Conservation (phyloP, 2,888 invertebrate genomes). For the Drosophila infuscata region DNA sequence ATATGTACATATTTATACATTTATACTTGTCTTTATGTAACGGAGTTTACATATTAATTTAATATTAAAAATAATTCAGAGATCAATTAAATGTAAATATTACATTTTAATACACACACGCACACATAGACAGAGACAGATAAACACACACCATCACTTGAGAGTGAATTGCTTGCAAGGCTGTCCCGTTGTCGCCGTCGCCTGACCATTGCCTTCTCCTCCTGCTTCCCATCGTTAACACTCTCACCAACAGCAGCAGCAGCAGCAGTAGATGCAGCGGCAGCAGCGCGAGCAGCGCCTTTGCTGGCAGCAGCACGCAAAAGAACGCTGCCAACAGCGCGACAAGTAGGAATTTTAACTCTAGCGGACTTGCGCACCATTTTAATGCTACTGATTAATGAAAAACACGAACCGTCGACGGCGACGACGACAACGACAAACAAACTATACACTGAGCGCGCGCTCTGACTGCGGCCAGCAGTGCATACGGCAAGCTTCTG, state of each 20-base stretch:
- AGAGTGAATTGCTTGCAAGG: constrained; percentile 60
- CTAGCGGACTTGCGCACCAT: constrained; percentile 81
- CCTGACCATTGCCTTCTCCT: constrained; percentile 17
- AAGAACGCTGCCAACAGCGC: constrained; percentile 59
- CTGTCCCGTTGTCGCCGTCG: constrained; percentile 55
- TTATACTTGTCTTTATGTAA: background rate
- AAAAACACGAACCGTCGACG: constrained; percentile 61
- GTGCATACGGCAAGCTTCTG: constrained; percentile 51
- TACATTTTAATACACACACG: background rate
- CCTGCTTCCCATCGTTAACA: constrained; percentile 13
- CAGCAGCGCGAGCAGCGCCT: constrained; percentile 17
- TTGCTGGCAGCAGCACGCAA: constrained; percentile 63
- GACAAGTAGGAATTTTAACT: constrained; percentile 76
- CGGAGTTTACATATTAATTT: background rate
- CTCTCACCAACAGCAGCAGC: constrained; percentile 15
- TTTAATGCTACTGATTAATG: constrained; percentile 79
- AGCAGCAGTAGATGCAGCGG: background rate
- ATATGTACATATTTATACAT: background rate
- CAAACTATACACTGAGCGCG: constrained; percentile 49
- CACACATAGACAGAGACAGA: constrained; percentile 16
- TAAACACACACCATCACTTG: constrained; percentile 71
- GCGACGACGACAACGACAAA: constrained; percentile 22
- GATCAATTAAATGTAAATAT: background rate
- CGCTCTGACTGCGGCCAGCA: constrained; percentile 8
- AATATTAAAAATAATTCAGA: background rate